Base-by-base conservation (phyloP, 2,888 invertebrate species). In the Ectropis crepuscularia region DNA sequence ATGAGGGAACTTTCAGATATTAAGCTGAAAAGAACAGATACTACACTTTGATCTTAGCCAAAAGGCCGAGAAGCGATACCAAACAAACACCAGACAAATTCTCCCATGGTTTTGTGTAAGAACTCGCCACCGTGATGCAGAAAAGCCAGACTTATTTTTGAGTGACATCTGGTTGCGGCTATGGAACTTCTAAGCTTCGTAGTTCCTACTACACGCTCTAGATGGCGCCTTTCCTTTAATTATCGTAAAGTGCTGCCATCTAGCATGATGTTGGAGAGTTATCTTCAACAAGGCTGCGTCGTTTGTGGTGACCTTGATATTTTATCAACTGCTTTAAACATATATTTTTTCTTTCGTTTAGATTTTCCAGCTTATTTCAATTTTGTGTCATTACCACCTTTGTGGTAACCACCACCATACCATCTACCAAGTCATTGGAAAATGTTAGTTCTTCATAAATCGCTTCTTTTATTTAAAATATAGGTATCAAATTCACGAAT, bases 1-100 rank as follows among this genome's bases (percentile, higher is more conserved):
- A 54, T 54, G 54, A 54, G 54, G 54, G 54, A 53, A 53, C 53
- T 42, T 43, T 55, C 46, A 55, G 39, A 48, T 39, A 47, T 47
- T 43, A 38, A 57, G 47, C 41, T 57, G 46, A 47, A 57, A 46
- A 57, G 39, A 47, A 53, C 41, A 53, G 50, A 50, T 45, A 50
- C 50, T 50, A 50, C 50, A 50, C 50, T 28, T 45, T 59, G 41
- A 39, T 48, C 47, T 36, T 55, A 41, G 16, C 46, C 48, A 36
- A 50, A 50, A 50, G 50, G 50, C 50, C 50, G 50, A 50, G 50
- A 12, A 47, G 16, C 47, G 47, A 45, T 45, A 45, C 8, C 8
- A n/a, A 45, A 10, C 10, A 28, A 28, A 28, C 16, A 28, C 16
- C 16, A 28, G 16, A 2, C 4, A 28, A 41, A 41, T 6, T 6